Base-by-base conservation (phyloP, 2,888 invertebrate genomes). In the Furcula furcula region DNA sequence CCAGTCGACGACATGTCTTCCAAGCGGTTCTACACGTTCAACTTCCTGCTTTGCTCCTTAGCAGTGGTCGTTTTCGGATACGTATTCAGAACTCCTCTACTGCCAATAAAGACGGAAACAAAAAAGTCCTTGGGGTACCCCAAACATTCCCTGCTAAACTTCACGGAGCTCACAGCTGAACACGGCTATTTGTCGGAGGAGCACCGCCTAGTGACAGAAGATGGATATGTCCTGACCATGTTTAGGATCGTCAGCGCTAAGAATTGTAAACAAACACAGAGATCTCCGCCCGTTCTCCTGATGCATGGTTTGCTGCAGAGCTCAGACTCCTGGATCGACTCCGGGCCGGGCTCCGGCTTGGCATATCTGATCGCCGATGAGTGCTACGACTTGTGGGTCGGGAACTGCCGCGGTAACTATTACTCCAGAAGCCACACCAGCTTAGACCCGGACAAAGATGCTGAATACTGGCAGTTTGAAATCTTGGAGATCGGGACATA, bases 401-500 rank as follows among this genome's bases (percentile, higher is more conserved):
- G 72, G 4, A 78, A 76, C 31, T 54, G 55, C 27, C 59, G 79
- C 11, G 79, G 79, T 0, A 78, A 72, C 28, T 63, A 75, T 39
- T 93, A 92, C 61, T 88, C 90, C 4, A 40, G 45, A 12, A 73
- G 65, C 6, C 93, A 93, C 14, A 37, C 20, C 39, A 67, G 61
- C 0, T 50, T 81, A 57, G 40, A 78, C 29, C 66, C 82, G 1
- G 58, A 50, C 0, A 44, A 28, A 20, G 77, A 88, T 13, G 14
- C 59, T 3, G 21, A 35, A 4, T 56, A 36, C 10, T 56, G 55
- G 55, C 39, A 53, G 1, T 79, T 86, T 29, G 75, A 73, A 9
- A 94, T 94, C 48, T 54, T 77, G 34, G 77, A 44, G 56, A 83
- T 57, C 0, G 55, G 93, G 0, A 65, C 81, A 18, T 91, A 89